A percentile compares a stretch with the other conserved stretches of the same genome.
Conservation (phyloP, 2,888 invertebrate genomes). For the Eueremaeus valkanovi region DNA sequence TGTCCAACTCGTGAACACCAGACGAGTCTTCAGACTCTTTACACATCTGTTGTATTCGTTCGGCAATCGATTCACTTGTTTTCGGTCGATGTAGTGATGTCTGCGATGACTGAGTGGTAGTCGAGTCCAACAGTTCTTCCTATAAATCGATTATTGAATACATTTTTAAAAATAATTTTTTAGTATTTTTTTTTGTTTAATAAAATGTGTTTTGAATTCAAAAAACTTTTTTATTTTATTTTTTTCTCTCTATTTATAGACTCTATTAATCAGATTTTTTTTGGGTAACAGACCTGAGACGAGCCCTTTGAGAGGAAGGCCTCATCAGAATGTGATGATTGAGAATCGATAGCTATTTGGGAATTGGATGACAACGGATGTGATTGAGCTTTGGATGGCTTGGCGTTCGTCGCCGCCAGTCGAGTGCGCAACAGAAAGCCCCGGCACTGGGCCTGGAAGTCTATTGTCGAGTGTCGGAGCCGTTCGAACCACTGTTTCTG, state of each 20-base stretch:
- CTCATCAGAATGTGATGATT: slow-evolving; percentile 58
- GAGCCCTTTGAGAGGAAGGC: slow-evolving; percentile 58
- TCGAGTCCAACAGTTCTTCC: slow-evolving; percentile 6
- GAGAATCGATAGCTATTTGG: slow-evolving; percentile 48
- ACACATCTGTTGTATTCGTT: slow-evolving; percentile 4
- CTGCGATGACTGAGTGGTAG: neutral
- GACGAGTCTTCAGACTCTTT: slow-evolving; percentile 51
- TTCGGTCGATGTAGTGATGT: neutral
- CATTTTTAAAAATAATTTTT: too few species aligned
- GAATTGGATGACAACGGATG: neutral
- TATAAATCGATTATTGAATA: too few species aligned
- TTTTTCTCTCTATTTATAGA: too few species aligned
- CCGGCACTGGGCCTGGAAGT: slow-evolving; percentile 68
- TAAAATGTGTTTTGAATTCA: too few species aligned
- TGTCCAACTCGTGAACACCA: slow-evolving; percentile 59
- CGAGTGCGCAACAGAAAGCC: slow-evolving; percentile 61
- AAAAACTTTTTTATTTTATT: too few species aligned
- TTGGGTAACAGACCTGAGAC: too few species aligned
- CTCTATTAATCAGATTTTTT: too few species aligned
- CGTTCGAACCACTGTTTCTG: slow-evolving; percentile 65
- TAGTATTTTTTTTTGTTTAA: too few species aligned
- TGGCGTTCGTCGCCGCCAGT: neutral
- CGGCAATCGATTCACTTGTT: neutral
- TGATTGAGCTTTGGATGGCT: slow-evolving; percentile 2
- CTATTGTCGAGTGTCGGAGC: slow-evolving; percentile 59